phyloP scores from a whole-genome alignment of 2,797 vertebrate genomes.

The Centroberyx gerrardi region DNA sequence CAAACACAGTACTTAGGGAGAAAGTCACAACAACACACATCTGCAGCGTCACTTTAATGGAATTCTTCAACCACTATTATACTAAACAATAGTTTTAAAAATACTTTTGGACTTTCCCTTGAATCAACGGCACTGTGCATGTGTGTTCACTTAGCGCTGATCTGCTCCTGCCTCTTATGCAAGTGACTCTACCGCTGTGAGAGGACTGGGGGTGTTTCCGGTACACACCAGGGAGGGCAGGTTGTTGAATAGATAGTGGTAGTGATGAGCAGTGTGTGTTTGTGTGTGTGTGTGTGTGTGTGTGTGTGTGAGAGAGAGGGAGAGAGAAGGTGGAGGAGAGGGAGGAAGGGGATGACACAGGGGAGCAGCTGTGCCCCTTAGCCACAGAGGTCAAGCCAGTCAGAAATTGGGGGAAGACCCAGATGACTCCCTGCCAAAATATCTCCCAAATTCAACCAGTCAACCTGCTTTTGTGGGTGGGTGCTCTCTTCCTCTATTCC shows the following conservation, averaged over 20 bases:
- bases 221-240: conserved; percentile 31
- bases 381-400: conserved; percentile 49
- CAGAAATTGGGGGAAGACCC: conserved; percentile 33
- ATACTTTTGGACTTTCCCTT: conserved; percentile 39
- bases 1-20: conserved; percentile 20
- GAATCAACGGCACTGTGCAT: conserved; percentile 30
- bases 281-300: conserved; percentile 25
- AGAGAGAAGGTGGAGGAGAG: conserved; percentile 20
- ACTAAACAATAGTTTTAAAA: conserved; percentile 32
- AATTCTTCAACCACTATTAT: not conserved
- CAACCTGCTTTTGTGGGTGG: conserved; percentile 11
- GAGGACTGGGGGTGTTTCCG: conserved; percentile 50
- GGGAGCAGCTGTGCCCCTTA: conserved; percentile 57
- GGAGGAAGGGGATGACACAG: conserved; percentile 19
- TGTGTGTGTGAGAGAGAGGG: conserved; percentile 22
- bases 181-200: conserved; percentile 49
- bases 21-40: conserved; percentile 13
- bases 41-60: conserved; percentile 18
- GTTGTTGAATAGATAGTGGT: conserved; percentile 45
- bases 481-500: conserved; percentile 42
- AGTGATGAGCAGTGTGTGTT: conserved; percentile 11
- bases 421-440: conserved; percentile 42
- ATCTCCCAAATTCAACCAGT: conserved; percentile 49
- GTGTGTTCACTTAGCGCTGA: conserved; percentile 52
- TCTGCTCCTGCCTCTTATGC: conserved; percentile 41